Evolutionary conservation across 1,140 invertebrate species (phyloP).

Genomic region (Psix sp.): DNA sequence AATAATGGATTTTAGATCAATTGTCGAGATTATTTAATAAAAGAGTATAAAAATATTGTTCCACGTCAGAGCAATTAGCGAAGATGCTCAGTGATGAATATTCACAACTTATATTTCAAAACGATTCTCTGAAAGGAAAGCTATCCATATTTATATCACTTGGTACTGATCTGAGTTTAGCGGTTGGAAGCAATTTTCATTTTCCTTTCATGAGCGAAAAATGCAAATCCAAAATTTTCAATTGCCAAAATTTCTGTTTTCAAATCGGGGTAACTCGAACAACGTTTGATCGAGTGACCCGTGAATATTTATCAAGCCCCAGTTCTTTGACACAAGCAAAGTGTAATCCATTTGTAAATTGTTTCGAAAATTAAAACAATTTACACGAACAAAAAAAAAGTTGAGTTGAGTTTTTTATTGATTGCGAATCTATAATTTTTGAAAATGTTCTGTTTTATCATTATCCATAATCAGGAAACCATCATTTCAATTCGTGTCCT

Average conservation of each 20-base stretch:
- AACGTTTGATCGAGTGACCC: constrained; percentile 41
- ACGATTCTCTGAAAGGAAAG: constrained; percentile 16
- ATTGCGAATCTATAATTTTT: too few species aligned
- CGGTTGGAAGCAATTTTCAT: constrained; percentile 38
- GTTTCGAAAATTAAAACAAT: too few species aligned
- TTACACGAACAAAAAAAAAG: too few species aligned
- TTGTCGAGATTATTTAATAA: background rate
- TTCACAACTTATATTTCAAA: constrained; percentile 34
- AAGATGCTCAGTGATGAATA: constrained; percentile 38
- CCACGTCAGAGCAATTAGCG: constrained; percentile 38
- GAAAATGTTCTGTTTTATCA: too few species aligned
- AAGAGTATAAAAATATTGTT: constrained; percentile 17
- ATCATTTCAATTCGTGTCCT: constrained; percentile 2
- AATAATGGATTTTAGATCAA: constrained; percentile 23
- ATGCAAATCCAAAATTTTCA: constrained; percentile 57
- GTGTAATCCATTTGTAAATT: too few species aligned
- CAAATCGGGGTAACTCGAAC: constrained; percentile 50
- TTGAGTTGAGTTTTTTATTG: too few species aligned
- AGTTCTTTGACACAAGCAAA: too few species aligned
- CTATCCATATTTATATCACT: constrained; percentile 52
- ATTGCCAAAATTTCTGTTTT: constrained; percentile 29
- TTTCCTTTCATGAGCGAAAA: constrained; percentile 44
- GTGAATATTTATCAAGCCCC: constrained; percentile 66
- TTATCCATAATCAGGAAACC: background rate
- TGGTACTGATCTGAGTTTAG: constrained; percentile 27